Percentiles rank a stretch among this genome's conserved stretches.
Conservation (phyloP, 2,888 invertebrate genomes). For the Glyphotaelius pellucidus region DNA sequence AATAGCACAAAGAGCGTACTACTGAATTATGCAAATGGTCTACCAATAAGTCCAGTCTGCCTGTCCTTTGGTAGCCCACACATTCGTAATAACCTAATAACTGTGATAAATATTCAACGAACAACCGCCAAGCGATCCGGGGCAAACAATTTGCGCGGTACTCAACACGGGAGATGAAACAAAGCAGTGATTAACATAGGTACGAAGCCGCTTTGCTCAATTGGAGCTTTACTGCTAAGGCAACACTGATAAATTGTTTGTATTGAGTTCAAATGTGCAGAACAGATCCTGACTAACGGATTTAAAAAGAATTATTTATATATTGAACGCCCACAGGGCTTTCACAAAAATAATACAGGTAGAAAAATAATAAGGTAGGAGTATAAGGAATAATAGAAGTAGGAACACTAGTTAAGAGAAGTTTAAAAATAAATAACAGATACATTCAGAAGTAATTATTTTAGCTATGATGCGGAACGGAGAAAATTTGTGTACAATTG, state of each 20-base stretch:
- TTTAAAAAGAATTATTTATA: neutral
- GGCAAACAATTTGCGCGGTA: neutral
- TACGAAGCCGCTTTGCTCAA: neutral
- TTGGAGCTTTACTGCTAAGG: neutral
- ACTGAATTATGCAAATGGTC: slow-evolving; percentile 36
- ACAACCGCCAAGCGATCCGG: neutral
- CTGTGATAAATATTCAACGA: slow-evolving; percentile 27
- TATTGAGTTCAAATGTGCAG: neutral
- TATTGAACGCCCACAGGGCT: no score
- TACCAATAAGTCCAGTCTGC: neutral
- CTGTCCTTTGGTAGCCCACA: slow-evolving; percentile 24
- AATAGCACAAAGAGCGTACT: slow-evolving; percentile 4
- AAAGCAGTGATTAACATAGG: slow-evolving; percentile 13
- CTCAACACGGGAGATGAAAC: neutral
- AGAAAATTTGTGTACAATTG: no score
- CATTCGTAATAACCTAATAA: slow-evolving; percentile 15
- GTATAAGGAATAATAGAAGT: no score
- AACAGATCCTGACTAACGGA: neutral
- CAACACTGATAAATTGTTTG: neutral
- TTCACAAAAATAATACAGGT: no score
- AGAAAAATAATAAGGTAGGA: no score
- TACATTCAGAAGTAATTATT: no score
- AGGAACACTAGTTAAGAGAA: no score
- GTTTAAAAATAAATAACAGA: no score
- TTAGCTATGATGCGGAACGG: no score